Evolutionary conservation across 1,140 invertebrate genomes (phyloP), one percentile per base, ranked within the genome.

Genomic region (Acromyrmex heyeri): DNA sequence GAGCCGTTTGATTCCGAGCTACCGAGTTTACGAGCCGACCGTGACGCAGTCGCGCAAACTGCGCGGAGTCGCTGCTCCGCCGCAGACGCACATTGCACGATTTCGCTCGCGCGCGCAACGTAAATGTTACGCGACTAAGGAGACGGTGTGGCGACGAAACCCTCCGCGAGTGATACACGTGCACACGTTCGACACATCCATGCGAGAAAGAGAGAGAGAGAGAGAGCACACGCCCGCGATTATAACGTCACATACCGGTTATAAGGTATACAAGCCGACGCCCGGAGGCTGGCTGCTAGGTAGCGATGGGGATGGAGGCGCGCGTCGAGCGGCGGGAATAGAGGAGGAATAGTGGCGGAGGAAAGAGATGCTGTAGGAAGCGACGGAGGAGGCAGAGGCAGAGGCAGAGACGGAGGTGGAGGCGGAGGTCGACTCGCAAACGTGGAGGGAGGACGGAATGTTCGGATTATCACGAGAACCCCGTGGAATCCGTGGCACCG

Each of bases 391-490:
- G 61, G 53, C 6, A 61, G 61, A 48, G 73, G 24, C 24, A 24
- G 24, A 21, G 21, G 27, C 18, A 34, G 30, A 30, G 67, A 27
- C 8, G 30, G 76, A 30, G 27, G 27, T 30, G 2, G 30, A 55
- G 72, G 61, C 67, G 62, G 61, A 82, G 86, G 65, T 70, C 59
- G 79, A 24, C 86, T 91, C 83, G 88, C 76, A 82, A 89, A 93
- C 92, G 93, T 91, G 91, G 90, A 73, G 81, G 88, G 88, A 91
- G 91, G 87, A 89, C 91, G 92, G 90, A 94, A 94, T 93, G 92
- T 92, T 93, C 88, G 91, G 91, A 95, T 94, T 94, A 94, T 94
- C 93, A 87, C 90, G 88, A 82, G 87, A 91, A 92, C 87, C 75
- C 79, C 91, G 89, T 87, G 91, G 92, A 90, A 92, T 90, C 89